Percentiles rank a stretch among this genome's conserved stretches.
Evolutionary conservation across 2,888 invertebrate species (phyloP).

Genomic region (Ectobius pallidus): DNA sequence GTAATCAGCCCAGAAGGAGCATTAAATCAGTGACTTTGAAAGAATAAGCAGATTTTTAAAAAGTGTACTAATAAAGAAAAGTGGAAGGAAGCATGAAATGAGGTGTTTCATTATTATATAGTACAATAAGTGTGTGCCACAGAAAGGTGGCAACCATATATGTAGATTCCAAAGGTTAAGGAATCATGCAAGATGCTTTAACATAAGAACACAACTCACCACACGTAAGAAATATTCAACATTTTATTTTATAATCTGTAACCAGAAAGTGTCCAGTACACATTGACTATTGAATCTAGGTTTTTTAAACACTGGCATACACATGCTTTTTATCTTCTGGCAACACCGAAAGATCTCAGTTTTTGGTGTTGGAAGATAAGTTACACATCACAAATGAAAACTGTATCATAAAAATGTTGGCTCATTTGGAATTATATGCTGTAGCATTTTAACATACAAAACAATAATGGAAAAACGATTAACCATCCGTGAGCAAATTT

Average conservation of each 20-base stretch:
- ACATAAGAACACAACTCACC: no score
- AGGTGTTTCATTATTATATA: no score
- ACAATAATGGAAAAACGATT: constrained; percentile 10
- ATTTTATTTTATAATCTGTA: constrained; percentile 38
- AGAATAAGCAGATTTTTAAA: no score
- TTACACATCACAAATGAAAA: constrained; percentile 25
- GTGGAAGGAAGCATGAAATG: no score
- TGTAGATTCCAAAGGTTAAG: no score
- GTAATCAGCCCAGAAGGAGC: no score
- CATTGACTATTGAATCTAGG: constrained; percentile 36
- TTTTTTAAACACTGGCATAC: constrained; percentile 36
- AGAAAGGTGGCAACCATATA: no score
- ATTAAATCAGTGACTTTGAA: no score
- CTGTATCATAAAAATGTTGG: constrained; percentile 18
- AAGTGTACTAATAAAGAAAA: no score
- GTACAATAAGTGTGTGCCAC: no score
- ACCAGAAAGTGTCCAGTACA: constrained; percentile 39
- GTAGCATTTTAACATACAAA: constrained; percentile 2
- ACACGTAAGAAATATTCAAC: constrained; percentile 39
- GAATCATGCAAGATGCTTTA: no score
- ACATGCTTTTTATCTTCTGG: constrained; percentile 30
- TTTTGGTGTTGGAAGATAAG: constrained; percentile 28
- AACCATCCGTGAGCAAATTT: constrained; percentile 26
- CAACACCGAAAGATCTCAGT: constrained; percentile 25
- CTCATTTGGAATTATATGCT: constrained; percentile 20